These are phyloP conservation scores for Sogatella furcifera DNA, from an alignment of 1,140 invertebrate species.

Conservation along the genomic window DNA sequence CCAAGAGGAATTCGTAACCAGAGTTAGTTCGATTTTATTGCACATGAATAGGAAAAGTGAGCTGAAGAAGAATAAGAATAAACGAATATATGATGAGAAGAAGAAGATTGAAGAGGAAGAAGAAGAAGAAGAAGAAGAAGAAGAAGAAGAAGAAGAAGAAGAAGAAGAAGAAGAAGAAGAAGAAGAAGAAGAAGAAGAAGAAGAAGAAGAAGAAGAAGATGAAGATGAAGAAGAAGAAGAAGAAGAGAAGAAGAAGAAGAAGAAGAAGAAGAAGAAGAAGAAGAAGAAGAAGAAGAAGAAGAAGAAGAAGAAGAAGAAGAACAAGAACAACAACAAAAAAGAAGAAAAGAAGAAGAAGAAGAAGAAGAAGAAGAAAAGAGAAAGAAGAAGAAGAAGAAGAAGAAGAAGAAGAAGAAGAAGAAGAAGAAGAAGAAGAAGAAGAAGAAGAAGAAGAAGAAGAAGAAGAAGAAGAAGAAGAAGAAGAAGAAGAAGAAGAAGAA, in stretches of 20 bases:
- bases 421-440: too few species aligned
- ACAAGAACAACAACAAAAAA: not conserved
- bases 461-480: not conserved
- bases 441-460: not conserved
- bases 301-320: constrained; percentile 3
- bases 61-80: too few species aligned
- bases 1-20: too few species aligned
- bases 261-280: constrained; percentile 6
- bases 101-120: too few species aligned
- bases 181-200: constrained; percentile 10
- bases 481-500: constrained; percentile 3
- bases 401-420: not conserved
- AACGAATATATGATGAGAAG: too few species aligned
- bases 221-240: not conserved
- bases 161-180: too few species aligned
- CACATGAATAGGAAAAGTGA: too few species aligned
- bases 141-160: too few species aligned
- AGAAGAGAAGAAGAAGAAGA: not conserved
- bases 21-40: too few species aligned
- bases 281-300: constrained; percentile 8
- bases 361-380: not conserved
- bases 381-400: constrained; percentile 3
- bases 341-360: not conserved
- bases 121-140: too few species aligned
- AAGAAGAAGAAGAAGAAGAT: not conserved